Conservation (phyloP, 2,888 invertebrate genomes). For the Andrena trimmerana region DNA sequence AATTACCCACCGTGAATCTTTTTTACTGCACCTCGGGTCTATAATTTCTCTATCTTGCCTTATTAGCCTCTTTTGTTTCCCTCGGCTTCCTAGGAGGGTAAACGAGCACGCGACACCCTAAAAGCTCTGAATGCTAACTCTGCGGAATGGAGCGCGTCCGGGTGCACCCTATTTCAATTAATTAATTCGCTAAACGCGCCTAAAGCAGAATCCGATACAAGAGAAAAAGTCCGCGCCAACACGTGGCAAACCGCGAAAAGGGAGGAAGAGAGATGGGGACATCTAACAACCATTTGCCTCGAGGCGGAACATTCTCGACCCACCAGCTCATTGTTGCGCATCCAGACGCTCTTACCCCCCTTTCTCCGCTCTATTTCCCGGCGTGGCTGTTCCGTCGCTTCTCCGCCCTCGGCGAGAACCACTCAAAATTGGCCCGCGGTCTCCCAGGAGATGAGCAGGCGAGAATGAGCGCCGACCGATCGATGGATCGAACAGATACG, state of each 20-base stretch:
- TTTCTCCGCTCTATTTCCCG: conserved; percentile 6
- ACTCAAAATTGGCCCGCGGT: conserved; percentile 19
- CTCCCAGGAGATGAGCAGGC: background rate
- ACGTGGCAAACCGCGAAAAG: background rate
- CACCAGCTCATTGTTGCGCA: conserved; percentile 63
- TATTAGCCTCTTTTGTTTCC: background rate
- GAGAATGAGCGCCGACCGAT: conserved; percentile 12
- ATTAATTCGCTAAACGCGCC: background rate
- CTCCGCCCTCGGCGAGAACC: conserved; percentile 19
- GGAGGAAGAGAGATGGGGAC: conserved; percentile 1
- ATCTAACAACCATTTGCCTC: conserved; percentile 49
- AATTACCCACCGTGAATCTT: conserved; percentile 24
- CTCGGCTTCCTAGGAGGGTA: background rate
- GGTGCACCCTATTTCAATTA: background rate
- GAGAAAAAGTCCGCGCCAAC: conserved; percentile 10
- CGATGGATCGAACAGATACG: conserved; percentile 31
- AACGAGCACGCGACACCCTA: background rate
- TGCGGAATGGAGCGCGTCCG: background rate
- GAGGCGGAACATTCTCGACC: conserved; percentile 36
- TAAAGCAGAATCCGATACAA: background rate
- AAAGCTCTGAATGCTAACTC: background rate
- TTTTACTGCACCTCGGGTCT: background rate
- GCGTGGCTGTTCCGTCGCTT: conserved; percentile 12
- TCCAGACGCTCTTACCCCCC: conserved; percentile 39
- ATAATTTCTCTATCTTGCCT: background rate